Conservation (phyloP, 2,113 vertebrate genomes). For the Pampusana beccarii region DNA sequence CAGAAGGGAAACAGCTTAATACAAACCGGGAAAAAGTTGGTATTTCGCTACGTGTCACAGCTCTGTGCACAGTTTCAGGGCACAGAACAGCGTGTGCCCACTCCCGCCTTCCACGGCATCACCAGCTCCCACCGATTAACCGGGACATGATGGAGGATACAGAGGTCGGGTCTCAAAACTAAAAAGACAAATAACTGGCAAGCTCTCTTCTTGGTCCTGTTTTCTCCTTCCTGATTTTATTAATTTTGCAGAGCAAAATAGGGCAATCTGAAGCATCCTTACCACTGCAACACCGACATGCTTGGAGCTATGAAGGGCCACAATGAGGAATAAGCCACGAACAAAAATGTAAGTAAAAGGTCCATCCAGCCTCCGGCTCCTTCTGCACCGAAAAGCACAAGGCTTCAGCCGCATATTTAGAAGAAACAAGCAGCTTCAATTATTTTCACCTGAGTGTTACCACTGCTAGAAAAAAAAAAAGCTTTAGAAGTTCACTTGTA, state of each 20-base stretch:
- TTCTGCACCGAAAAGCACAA: background rate
- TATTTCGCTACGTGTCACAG: fast-evolving
- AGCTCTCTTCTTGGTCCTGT: background rate
- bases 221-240: background rate
- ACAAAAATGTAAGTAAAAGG: background rate
- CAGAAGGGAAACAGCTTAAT: background rate
- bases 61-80: fast-evolving
- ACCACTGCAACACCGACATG: background rate
- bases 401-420: background rate
- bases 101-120: background rate
- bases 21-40: background rate
- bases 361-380: background rate
- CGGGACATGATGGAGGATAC: fast-evolving
- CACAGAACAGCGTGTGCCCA: fast-evolving
- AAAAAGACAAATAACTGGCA: background rate
- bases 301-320: background rate
- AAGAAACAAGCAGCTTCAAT: background rate
- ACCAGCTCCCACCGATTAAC: fast-evolving
- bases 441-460: background rate
- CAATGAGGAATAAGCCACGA: background rate
- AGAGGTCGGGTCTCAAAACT: background rate
- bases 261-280: background rate
- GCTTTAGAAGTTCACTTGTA: background rate
- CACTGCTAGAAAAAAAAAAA: background rate
- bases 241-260: background rate